Evolutionary conservation across 2,797 vertebrate species (phyloP).

Genomic region (Fratercula arctica): DNA sequence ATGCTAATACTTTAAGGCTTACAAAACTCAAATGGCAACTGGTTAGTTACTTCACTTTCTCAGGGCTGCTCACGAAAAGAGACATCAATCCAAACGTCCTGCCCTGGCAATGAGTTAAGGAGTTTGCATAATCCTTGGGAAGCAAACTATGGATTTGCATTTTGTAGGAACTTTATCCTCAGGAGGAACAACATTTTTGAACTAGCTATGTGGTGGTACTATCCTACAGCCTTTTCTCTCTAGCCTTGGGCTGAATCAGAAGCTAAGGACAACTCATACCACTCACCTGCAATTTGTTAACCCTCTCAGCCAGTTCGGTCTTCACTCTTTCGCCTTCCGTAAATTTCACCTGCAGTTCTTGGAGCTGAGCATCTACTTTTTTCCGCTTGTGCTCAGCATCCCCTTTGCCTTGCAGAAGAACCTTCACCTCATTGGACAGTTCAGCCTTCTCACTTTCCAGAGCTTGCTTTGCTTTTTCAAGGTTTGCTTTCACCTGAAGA

Average conservation of each 20-base stretch:
- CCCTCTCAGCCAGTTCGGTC: slow-evolving; percentile 83
- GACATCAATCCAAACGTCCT: not conserved
- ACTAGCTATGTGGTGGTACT: not conserved
- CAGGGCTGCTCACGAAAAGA: not conserved
- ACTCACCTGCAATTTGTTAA: slow-evolving; percentile 89
- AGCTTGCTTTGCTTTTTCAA: slow-evolving; percentile 94
- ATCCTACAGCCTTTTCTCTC: not conserved
- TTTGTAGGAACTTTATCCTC: not conserved
- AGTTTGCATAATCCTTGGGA: not conserved
- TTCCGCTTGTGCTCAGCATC: slow-evolving; percentile 95
- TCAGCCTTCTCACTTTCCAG: slow-evolving; percentile 93
- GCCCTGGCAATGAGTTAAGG: not conserved
- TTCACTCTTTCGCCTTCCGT: slow-evolving; percentile 88
- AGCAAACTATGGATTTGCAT: not conserved
- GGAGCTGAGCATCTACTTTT: slow-evolving; percentile 88
- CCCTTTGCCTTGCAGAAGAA: slow-evolving; percentile 88
- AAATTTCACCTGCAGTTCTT: slow-evolving; percentile 92
- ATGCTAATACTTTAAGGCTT: not conserved
- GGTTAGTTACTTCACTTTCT: not conserved
- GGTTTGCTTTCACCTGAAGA: slow-evolving; percentile 90
- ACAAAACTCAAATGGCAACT: not conserved
- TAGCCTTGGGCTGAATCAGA: not conserved
- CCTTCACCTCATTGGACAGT: slow-evolving; percentile 90
- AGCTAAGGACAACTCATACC: not conserved
- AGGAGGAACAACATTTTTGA: not conserved